A percentile compares a stretch with the other conserved stretches of the same genome.
Evolutionary conservation across 2,113 vertebrate genomes (phyloP).

Genomic region (Danionella cerebrum): DNA sequence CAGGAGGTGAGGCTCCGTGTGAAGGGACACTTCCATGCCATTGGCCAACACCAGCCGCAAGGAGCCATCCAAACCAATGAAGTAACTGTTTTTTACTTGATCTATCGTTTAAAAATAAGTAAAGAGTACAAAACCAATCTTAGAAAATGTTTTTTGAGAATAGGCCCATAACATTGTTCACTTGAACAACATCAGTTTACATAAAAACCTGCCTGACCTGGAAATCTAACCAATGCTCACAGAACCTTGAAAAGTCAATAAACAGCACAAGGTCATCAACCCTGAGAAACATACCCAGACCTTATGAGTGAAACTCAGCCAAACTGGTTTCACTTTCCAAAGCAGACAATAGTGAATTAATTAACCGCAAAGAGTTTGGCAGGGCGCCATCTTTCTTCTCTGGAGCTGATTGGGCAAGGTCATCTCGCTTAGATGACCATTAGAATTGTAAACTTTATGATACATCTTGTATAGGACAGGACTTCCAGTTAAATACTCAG

Average conservation of each 20-base stretch:
- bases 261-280: constrained; percentile 35
- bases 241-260: constrained; percentile 7
- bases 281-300: constrained; percentile 22
- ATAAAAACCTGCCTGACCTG: neutral
- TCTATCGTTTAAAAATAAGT: constrained; percentile 56
- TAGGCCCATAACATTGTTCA: no score
- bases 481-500: constrained; percentile 35
- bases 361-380: constrained; percentile 54
- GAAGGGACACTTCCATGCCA: constrained; percentile 92
- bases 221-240: neutral
- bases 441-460: constrained; percentile 22
- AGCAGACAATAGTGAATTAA: constrained; percentile 61
- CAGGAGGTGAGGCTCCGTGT: constrained; percentile 92
- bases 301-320: constrained; percentile 40
- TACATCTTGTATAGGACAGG: no score
- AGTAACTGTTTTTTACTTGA: constrained; percentile 97
- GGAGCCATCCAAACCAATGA: constrained; percentile 88
- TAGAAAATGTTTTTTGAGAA: no score
- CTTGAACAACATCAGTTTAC: no score
- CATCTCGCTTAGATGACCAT: constrained; percentile 42
- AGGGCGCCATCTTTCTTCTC: constrained; percentile 15
- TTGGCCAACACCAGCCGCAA: constrained; percentile 88
- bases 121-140: no score
- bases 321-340: constrained; percentile 41
- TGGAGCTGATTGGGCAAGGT: constrained; percentile 57